phyloP scores from a whole-genome alignment of 1,140 invertebrate species.

The Atta colombica region DNA sequence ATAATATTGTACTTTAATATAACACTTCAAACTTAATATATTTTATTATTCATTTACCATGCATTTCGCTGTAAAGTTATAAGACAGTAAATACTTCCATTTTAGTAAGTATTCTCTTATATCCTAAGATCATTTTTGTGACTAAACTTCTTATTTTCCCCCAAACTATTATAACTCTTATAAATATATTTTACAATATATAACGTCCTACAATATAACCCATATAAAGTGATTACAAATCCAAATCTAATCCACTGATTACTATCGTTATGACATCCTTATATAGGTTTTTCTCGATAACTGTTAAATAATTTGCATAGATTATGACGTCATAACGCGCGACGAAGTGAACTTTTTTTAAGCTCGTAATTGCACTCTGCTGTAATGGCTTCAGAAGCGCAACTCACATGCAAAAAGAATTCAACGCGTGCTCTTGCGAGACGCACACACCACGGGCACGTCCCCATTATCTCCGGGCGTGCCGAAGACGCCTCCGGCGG shows the following conservation, averaged over 20 bases:
- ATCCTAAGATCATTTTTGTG: neutral
- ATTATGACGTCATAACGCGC: neutral
- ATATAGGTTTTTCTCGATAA: neutral
- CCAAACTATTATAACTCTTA: neutral
- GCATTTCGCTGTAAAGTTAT: neutral
- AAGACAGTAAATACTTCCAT: neutral
- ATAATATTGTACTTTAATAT: neutral
- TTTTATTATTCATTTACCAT: neutral
- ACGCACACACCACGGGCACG: conserved; percentile 11
- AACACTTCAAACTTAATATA: neutral
- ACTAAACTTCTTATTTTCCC: neutral
- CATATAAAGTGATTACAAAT: conserved; percentile 5
- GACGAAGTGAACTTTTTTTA: conserved; percentile 2
- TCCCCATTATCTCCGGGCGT: conserved; percentile 56
- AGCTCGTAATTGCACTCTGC: neutral
- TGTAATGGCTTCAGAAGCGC: conserved; percentile 8
- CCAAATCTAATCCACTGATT: neutral
- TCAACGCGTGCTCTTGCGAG: neutral
- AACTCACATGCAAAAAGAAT: neutral
- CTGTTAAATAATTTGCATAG: neutral
- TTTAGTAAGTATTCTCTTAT: neutral
- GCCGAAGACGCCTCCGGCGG: conserved; percentile 45
- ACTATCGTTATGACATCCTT: neutral
- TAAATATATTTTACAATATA: neutral
- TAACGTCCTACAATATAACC: neutral